A percentile compares a stretch with the other conserved stretches of the same genome.
Conservation (phyloP, 2,113 vertebrate species). For the Tetrao urogallus region DNA sequence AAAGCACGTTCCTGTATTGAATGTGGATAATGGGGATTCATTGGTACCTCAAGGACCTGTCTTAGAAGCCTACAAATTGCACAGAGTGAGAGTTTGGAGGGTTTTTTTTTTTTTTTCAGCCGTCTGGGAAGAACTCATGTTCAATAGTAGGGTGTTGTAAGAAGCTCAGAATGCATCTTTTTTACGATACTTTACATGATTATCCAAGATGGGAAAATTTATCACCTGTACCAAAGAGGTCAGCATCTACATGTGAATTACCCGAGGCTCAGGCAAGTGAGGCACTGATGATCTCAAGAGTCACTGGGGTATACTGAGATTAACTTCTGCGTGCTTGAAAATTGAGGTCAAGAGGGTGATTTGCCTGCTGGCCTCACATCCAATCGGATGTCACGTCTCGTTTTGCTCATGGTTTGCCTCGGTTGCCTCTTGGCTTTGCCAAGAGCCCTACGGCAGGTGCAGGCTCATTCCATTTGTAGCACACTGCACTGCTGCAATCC, state of each 20-base stretch:
- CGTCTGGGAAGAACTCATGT: neutral
- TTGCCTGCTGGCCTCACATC: fast-evolving
- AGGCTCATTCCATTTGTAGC: neutral
- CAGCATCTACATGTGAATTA: neutral
- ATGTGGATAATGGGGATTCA: neutral
- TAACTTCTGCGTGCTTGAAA: neutral
- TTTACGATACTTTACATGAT: fast-evolving
- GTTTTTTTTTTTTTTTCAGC: neutral
- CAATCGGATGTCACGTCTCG: fast-evolving
- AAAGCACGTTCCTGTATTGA: neutral
- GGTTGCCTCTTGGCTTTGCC: neutral
- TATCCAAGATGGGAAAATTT: neutral
- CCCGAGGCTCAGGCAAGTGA: fast-evolving
- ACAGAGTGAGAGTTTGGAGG: neutral
- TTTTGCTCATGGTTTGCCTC: neutral
- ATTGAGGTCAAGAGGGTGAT: neutral
- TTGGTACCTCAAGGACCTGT: neutral
- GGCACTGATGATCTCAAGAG: neutral
- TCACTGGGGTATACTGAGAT: neutral
- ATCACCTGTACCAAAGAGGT: neutral
- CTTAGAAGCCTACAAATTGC: neutral
- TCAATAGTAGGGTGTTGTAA: neutral
- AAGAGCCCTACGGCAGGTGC: fast-evolving
- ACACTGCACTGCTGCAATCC: fast-evolving
- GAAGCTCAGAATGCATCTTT: neutral